These are phyloP conservation scores for Drosophila nigricruria DNA, from an alignment of 2,888 invertebrate species.

Conservation along the genomic window DNA sequence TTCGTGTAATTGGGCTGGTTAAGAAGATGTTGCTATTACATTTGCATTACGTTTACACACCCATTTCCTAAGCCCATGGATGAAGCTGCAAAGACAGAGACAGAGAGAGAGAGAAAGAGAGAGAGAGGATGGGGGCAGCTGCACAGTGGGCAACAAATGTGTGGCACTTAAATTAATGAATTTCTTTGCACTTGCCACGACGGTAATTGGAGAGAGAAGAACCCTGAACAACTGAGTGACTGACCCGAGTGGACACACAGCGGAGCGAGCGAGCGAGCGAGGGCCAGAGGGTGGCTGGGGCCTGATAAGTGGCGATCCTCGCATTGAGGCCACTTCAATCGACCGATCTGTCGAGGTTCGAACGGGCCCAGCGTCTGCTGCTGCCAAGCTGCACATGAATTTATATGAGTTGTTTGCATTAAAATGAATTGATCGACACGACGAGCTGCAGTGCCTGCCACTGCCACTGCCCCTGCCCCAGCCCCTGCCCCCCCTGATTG, in stretches of 20 bases:
- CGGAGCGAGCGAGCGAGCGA: not conserved
- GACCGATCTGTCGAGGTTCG: constrained; percentile 27
- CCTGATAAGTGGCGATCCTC: not conserved
- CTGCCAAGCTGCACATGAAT: constrained; percentile 73
- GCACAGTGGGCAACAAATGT: constrained; percentile 79
- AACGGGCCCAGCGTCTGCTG: constrained; percentile 21
- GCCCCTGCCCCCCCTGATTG: not conserved
- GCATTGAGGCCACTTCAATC: constrained; percentile 45
- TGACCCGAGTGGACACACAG: constrained; percentile 35
- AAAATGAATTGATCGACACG: constrained; percentile 80
- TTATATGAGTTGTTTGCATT: constrained; percentile 80
- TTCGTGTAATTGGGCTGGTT: constrained; percentile 45
- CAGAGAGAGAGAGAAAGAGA: not conserved
- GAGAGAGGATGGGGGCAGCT: constrained; percentile 13
- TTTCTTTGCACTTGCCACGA: constrained; percentile 77
- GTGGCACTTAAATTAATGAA: constrained; percentile 80
- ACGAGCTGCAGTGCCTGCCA: constrained; percentile 27
- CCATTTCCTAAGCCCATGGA: constrained; percentile 1
- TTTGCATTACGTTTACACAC: constrained; percentile 30
- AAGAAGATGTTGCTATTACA: constrained; percentile 32
- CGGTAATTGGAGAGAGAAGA: constrained; percentile 54
- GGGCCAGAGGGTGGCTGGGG: not conserved
- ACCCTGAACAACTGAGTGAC: constrained; percentile 45
- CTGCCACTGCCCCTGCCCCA: not conserved
- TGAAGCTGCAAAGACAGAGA: not conserved